Base-by-base conservation (phyloP, 2,888 invertebrate genomes). In the Lobophora halterata region DNA sequence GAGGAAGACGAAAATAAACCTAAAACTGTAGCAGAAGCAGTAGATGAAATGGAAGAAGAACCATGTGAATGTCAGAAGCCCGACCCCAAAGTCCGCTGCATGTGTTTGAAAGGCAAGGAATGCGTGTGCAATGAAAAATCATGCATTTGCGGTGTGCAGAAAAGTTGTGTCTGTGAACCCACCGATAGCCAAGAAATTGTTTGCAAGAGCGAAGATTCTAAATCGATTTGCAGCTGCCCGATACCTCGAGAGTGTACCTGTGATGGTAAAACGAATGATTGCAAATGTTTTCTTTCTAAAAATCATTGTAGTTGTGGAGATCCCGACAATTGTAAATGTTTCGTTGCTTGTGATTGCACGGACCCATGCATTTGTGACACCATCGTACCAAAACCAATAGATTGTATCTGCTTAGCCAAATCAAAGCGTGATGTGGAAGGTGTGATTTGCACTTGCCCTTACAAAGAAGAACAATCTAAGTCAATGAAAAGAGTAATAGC, bases 291-390 rank as follows among this genome's bases (percentile, higher is more conserved):
- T 34, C 68, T n/a, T n/a, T n/a, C 74, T 1, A 54, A 56, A 34
- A 53, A 60, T 20, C 12, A 44, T 8, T 86, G 86, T 42, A 66
- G 62, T 8, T 85, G 86, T 56, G 74, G 66, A 3, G 58, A 78
- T 59, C 67, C 75, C 11, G 65, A 66, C 13, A 56, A 78, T 43
- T 87, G 87, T 47, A 76, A 64, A 55, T 87, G 86, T 48, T 67
- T 57, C 24, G 40, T 48, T 24, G 34, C 53, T 18, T 86, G 85
- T 43, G 71, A 78, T 11, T 83, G 83, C 49, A 53, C 47, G 28
- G 58, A 60, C 9, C 77, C 79, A 5, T 87, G 85, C 40, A 47
- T 79, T 31, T 85, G 85, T 51, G 77, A 78, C 11, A 65, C 64
- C 3, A 5, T 9, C 28, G 48, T 48, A 7, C 52, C 56, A 34